A percentile compares a stretch with the other conserved stretches of the same genome.
phyloP scores from a whole-genome alignment of 2,888 invertebrate genomes.

The Metacarcinus magister region DNA sequence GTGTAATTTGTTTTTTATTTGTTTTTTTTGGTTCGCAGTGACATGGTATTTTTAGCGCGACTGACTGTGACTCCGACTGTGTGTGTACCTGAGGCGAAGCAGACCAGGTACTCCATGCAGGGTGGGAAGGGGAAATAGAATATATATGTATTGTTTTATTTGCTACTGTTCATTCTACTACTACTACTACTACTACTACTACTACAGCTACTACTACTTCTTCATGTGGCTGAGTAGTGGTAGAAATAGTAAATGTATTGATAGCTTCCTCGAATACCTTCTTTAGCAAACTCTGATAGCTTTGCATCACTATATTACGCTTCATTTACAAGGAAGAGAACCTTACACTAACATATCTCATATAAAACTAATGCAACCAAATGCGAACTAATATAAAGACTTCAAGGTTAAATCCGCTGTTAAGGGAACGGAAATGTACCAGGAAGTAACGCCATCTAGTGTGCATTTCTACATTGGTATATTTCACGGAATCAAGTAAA shows the following conservation, averaged over 20 bases:
- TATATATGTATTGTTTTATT: too few relatives aligned
- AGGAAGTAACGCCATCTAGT: too few relatives aligned
- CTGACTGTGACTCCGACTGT: not conserved
- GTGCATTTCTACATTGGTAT: not conserved
- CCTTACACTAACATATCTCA: not conserved
- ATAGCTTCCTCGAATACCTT: not conserved
- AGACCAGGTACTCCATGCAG: not conserved
- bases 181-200: not conserved
- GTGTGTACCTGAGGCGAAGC: not conserved
- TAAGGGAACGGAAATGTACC: too few relatives aligned
- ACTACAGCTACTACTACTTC: not conserved
- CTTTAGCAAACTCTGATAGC: not conserved
- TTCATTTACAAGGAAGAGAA: not conserved
- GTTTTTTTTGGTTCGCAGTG: not conserved
- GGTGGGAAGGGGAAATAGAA: too few relatives aligned
- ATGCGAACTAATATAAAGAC: too few relatives aligned
- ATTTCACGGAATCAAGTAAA: not conserved
- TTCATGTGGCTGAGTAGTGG: not conserved
- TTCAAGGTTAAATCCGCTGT: too few relatives aligned
- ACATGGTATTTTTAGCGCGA: not conserved
- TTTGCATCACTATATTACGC: not conserved
- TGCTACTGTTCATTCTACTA: too few relatives aligned
- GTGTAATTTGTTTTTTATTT: not conserved
- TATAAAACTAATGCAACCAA: too few relatives aligned
- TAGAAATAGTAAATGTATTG: not conserved